A percentile compares a stretch with the other conserved stretches of the same genome.
Evolutionary conservation across 92 coral and sea anemone species (phyloP).

Genomic region (Hydrozoanthus gracilis): DNA sequence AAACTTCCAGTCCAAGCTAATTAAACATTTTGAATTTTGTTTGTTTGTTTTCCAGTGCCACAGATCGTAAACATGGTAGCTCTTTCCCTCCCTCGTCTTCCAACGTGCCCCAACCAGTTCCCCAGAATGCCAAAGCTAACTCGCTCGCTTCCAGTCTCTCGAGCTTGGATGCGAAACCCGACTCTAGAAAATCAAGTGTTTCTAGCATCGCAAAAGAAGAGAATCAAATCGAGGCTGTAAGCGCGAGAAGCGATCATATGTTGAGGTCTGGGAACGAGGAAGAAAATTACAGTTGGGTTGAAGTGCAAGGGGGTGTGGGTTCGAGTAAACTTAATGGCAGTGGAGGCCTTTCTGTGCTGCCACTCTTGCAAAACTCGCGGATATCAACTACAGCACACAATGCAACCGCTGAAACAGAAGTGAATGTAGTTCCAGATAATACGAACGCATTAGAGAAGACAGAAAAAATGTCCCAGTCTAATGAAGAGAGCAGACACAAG

Average conservation of each 20-base stretch:
- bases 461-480: slow-evolving; percentile 69
- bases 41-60: slow-evolving; percentile 5
- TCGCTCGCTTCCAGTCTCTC: slow-evolving; percentile 22
- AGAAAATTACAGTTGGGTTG: slow-evolving; percentile 79
- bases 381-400: slow-evolving; percentile 38
- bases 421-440: slow-evolving; percentile 48
- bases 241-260: background rate
- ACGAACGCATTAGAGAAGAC: slow-evolving; percentile 61
- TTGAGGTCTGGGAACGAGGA: slow-evolving; percentile 31
- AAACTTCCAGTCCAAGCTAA: too few species aligned
- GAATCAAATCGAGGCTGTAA: slow-evolving; percentile 60
- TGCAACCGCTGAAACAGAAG: slow-evolving; percentile 44
- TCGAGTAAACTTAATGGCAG: slow-evolving; percentile 41
- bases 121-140: slow-evolving; percentile 4
- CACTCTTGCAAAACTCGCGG: slow-evolving; percentile 57
- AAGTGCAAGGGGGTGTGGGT: slow-evolving; percentile 63
- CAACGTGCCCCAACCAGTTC: background rate
- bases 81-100: slow-evolving; percentile 3
- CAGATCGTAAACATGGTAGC: background rate
- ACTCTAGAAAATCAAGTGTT: slow-evolving; percentile 52
- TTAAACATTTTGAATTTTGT: too few species aligned
- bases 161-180: slow-evolving; percentile 3
- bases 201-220: slow-evolving; percentile 72
- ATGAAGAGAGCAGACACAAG: slow-evolving; percentile 53
- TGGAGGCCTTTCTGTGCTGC: slow-evolving; percentile 82